Conservation (phyloP, 2,888 invertebrate species). For the Aplocera efformata region DNA sequence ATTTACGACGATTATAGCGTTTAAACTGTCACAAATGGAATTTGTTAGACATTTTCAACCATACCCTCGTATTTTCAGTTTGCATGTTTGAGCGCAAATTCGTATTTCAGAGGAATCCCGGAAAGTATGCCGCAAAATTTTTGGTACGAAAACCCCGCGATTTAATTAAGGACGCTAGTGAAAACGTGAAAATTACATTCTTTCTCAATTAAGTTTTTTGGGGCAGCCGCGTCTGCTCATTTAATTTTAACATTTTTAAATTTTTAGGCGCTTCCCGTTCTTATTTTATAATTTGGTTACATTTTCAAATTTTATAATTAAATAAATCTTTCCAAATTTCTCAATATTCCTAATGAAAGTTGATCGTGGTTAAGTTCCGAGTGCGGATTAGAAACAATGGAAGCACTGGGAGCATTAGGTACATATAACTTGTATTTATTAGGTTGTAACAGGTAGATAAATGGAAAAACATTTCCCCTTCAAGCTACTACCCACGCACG, state of each 20-base stretch:
- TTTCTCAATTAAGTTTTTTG: constrained; percentile 14
- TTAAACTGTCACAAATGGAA: neutral
- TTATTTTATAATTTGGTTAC: neutral
- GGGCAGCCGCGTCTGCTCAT: constrained; percentile 3
- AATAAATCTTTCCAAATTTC: too few relatives aligned
- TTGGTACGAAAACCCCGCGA: constrained; percentile 10
- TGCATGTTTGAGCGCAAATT: constrained; percentile 1
- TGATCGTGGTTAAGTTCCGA: too few relatives aligned
- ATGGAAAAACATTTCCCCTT: neutral
- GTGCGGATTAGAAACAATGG: constrained; percentile 35
- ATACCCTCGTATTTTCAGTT: constrained; percentile 6
- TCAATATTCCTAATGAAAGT: too few relatives aligned
- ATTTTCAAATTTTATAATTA: neutral
- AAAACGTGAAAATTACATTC: constrained; percentile 20
- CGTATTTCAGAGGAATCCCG: constrained; percentile 1
- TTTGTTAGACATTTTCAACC: constrained; percentile 12
- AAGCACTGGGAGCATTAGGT: constrained; percentile 30
- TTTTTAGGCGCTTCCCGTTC: neutral
- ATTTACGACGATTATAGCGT: too few relatives aligned
- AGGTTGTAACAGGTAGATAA: constrained; percentile 15
- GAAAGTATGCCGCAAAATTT: constrained; percentile 18
- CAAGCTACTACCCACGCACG: too few relatives aligned
- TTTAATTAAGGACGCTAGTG: constrained; percentile 26
- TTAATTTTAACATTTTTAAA: constrained; percentile 1
- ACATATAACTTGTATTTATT: constrained; percentile 38